Evolutionary conservation across 2,888 invertebrate species (phyloP), one percentile per base, ranked within the genome.

Genomic region (Euzophera pinguis): DNA sequence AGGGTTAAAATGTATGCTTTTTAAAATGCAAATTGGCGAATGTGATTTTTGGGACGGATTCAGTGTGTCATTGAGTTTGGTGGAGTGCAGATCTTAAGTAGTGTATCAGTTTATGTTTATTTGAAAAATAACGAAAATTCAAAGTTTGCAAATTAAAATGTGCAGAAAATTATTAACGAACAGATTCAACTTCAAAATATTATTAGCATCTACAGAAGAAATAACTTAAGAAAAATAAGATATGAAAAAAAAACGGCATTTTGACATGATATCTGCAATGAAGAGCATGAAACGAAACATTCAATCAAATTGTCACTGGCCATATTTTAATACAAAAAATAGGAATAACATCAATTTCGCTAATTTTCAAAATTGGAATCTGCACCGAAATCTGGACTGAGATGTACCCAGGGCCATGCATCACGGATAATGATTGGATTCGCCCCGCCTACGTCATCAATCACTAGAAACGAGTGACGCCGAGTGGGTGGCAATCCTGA

Each of bases 361-460:
- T 45, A 64, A 75, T 67, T 72, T 72, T 69, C 63, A 56, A 77
- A 78, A 67, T 78, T 77, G 67, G 70, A 78, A 75, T 63, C 64
- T 65, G 61, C 62, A 61, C 56, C 54, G 64, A 62, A 74, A 75
- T 75, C 75, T 70, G 62, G 73, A 71, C 61, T 81, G 82, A 85
- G 86, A 84, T 82, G 86, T 86, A 80, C 84, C 22, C 77, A 78
- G 61, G 75, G 82, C 82, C 79, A 88, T 89, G 87, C 88, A 86
- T 89, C 89, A 89, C 73, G 82, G 84, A 84, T 89, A 90, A 89
- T 87, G 90, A 89, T 89, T 86, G 86, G 87, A 87, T 85, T 81
- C 76, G 87, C 90, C 87, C 87, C 88, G 88, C 89, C 89, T 84
- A 78, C 82, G 81, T 82, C 90, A 90, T 90, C 90, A 83, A 90